phyloP scores from a whole-genome alignment of 2,113 vertebrate species.

The Aspidoscelis tigris region DNA sequence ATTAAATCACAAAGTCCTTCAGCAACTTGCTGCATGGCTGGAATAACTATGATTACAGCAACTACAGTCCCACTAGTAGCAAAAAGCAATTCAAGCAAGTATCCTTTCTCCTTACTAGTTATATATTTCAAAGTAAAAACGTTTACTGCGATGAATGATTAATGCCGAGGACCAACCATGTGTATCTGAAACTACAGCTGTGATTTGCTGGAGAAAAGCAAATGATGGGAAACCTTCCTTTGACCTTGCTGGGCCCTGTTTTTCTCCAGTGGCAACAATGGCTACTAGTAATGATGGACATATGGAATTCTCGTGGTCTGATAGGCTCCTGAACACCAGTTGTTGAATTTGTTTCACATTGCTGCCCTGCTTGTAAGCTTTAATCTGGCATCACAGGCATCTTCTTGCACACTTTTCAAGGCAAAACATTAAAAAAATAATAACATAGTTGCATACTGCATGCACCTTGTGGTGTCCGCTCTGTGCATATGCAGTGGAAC shows the following conservation, averaged over 20 bases:
- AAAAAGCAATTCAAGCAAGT: too few relatives aligned
- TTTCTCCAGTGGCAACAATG: not conserved
- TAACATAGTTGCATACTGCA: not conserved
- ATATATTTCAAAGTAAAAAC: not conserved
- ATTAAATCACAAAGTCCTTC: too few relatives aligned
- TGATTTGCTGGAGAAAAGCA: too few relatives aligned
- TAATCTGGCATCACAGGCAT: not conserved
- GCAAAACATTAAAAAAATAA: too few relatives aligned
- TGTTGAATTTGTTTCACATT: not conserved
- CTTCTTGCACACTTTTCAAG: not conserved
- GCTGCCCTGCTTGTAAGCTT: not conserved
- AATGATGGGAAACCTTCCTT: too few relatives aligned
- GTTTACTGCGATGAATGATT: not conserved
- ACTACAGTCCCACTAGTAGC: too few relatives aligned
- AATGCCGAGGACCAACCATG: not conserved
- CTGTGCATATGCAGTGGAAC: not conserved
- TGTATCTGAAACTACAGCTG: not conserved
- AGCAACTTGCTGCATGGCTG: too few relatives aligned
- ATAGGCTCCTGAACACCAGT: not conserved
- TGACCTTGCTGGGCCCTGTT: too few relatives aligned
- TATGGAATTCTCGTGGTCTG: not conserved
- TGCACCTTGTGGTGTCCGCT: not conserved
- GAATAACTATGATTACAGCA: too few relatives aligned
- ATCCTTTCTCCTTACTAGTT: not conserved
- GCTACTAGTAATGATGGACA: not conserved